Base-by-base conservation (phyloP, 2,113 vertebrate genomes). In the Percopsis transmontana region DNA sequence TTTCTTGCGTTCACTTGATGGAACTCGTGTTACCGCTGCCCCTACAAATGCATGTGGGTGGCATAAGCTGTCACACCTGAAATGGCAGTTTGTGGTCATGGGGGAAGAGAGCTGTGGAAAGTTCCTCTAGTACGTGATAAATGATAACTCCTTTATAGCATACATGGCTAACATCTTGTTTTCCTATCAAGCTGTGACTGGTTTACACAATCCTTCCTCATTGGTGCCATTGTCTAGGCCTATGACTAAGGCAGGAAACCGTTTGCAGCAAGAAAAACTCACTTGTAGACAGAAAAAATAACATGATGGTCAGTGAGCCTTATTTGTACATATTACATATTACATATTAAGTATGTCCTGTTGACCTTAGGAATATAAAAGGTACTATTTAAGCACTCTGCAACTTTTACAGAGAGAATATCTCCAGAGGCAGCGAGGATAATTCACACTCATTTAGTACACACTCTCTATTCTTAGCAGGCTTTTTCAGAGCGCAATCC, bases 111-210 rank as follows among this genome's bases (percentile, higher is more conserved):
- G 41, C 51, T 50, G 40, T 1, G 15, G 55, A 79, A 39, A 48
- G 66, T 69, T 72, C 50, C 48, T 33, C 27, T 33, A 6, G 27
- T 33, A 33, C 5, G 27, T 7, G 5, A 33, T 33, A 33, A 6
- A 1, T 4, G 27, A 33, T 33, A 33, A 58, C 68, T 68, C 44
- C 67, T 62, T 48, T 48, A 48, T 42, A 67, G 63, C 40, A 41
- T 57, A 61, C 52, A 58, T 54, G 58, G 62, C 70, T 73, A 68
- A 68, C 57, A 73, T 61, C 68, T 70, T 10, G 7, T 38, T 67
- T 73, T 80, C 63, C 62, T 73, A 84, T 85, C 77, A 55, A 69
- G 65, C 79, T 76, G 69, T 64, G 52, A 72, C 68, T 76, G 42
- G 54, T 57, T 79, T 74, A 71, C 65, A 60, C 85, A 80, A 81